These are phyloP conservation scores for Anoplopoma fimbria DNA, from an alignment of 2,113 vertebrate species.

Conservation along the genomic window DNA sequence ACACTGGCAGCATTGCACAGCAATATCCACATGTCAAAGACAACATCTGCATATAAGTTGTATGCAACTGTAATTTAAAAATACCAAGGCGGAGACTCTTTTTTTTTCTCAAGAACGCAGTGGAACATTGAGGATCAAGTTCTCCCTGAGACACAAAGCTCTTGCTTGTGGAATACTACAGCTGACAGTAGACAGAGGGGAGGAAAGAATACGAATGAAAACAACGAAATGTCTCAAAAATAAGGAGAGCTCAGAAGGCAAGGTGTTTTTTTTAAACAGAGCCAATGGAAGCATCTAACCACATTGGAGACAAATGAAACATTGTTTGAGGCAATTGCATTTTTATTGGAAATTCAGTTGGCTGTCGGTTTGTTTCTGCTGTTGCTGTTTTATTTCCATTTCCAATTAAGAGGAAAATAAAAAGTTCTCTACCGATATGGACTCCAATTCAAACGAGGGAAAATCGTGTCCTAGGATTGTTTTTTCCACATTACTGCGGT, in stretches of 20 bases:
- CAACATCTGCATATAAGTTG: constrained; percentile 53
- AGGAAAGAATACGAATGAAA: constrained; percentile 61
- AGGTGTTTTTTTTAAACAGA: constrained; percentile 48
- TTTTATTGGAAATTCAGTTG: constrained; percentile 74
- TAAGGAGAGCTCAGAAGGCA: constrained; percentile 48
- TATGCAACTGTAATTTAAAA: constrained; percentile 70
- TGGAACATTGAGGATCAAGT: constrained; percentile 58
- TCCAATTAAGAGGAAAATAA: constrained; percentile 76
- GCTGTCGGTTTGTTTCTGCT: constrained; percentile 68
- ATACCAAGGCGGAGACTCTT: constrained; percentile 23
- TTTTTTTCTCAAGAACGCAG: constrained; percentile 46
- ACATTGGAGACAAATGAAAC: constrained; percentile 68
- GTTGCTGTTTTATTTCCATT: constrained; percentile 70
- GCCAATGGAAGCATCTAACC: constrained; percentile 60
- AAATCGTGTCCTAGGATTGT: constrained; percentile 63
- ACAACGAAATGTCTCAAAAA: constrained; percentile 65
- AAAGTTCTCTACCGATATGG: constrained; percentile 65
- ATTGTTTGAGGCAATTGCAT: constrained; percentile 75
- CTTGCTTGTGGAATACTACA: constrained; percentile 56
- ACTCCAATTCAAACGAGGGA: constrained; percentile 60
- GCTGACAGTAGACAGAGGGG: constrained; percentile 58
- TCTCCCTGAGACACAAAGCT: constrained; percentile 57
- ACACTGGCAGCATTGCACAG: constrained; percentile 68
- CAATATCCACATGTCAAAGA: constrained; percentile 71
- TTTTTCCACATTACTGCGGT: constrained; percentile 65